A percentile compares a stretch with the other conserved stretches of the same genome.
These are phyloP conservation scores for Antheraea mylitta DNA, from an alignment of 1,140 invertebrate species.

Conservation along the genomic window DNA sequence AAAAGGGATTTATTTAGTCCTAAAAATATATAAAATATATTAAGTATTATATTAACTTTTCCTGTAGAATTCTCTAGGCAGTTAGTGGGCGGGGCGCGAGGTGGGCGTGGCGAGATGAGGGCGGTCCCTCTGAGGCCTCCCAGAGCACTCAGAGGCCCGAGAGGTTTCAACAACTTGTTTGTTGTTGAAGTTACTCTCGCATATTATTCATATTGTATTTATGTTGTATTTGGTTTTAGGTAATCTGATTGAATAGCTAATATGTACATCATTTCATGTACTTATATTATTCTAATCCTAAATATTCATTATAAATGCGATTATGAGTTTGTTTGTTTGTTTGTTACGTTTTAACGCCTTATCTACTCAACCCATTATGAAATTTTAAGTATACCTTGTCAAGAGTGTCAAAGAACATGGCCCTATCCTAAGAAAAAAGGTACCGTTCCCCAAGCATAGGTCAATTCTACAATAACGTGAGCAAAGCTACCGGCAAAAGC, in stretches of 20 bases:
- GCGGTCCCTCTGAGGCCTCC: conserved; percentile 61
- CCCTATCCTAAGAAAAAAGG: too few relatives aligned
- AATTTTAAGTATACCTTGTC: too few relatives aligned
- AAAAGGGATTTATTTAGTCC: not conserved
- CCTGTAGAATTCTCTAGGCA: conserved; percentile 55
- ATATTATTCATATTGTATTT: conserved; percentile 35
- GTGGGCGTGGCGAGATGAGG: conserved; percentile 52
- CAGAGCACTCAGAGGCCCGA: conserved; percentile 46
- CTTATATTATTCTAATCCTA: too few relatives aligned
- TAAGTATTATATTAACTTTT: conserved; percentile 51
- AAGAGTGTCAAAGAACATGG: too few relatives aligned
- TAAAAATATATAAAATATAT: conserved; percentile 41
- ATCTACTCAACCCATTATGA: too few relatives aligned
- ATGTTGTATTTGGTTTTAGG: not conserved
- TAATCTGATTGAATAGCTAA: not conserved
- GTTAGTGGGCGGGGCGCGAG: conserved; percentile 50
- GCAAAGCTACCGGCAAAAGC: too few relatives aligned
- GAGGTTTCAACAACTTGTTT: conserved; percentile 51
- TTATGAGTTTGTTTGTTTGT: too few relatives aligned
- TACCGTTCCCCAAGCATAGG: too few relatives aligned
- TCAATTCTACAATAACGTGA: too few relatives aligned
- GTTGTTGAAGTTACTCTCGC: conserved; percentile 42
- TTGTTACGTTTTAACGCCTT: too few relatives aligned
- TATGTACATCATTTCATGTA: too few relatives aligned
- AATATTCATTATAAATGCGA: too few relatives aligned